Conservation (phyloP, 2,888 invertebrate species). For the Drosophila neutralis region DNA sequence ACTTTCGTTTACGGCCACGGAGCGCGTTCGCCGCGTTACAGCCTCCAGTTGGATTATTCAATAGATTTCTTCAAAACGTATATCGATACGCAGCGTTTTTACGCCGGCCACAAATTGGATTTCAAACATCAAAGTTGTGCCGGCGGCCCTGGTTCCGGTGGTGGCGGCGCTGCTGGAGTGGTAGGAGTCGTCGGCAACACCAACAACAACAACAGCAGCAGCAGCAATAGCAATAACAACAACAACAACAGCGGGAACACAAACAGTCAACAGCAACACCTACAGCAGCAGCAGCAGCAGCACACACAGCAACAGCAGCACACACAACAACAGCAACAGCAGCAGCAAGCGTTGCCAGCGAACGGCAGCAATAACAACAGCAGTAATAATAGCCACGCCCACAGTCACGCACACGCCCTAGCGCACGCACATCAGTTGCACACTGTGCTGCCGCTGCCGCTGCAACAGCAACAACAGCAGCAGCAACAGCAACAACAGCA, state of each 20-base stretch:
- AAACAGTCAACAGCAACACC: slow-evolving; percentile 40
- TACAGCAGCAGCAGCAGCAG: slow-evolving; percentile 28
- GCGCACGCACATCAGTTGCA: slow-evolving; percentile 68
- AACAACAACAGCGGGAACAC: slow-evolving; percentile 82
- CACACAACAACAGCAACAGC: slow-evolving; percentile 43
- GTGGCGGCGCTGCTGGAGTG: slow-evolving; percentile 82
- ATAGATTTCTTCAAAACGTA: slow-evolving; percentile 85
- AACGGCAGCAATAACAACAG: slow-evolving; percentile 23
- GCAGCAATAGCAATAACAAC: slow-evolving; percentile 85
- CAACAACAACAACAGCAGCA: slow-evolving; percentile 84
- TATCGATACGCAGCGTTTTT: slow-evolving; percentile 84
- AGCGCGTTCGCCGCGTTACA: slow-evolving; percentile 67
- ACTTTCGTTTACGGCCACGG: slow-evolving; percentile 22
- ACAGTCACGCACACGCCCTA: slow-evolving; percentile 59
- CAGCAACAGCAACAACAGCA: slow-evolving; percentile 60
- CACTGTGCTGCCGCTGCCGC: slow-evolving; percentile 41
- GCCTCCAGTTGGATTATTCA: slow-evolving; percentile 81
- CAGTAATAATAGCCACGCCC: slow-evolving; percentile 54
- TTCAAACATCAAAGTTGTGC: slow-evolving; percentile 92
- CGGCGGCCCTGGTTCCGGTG: slow-evolving; percentile 87
- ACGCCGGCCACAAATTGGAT: slow-evolving; percentile 92
- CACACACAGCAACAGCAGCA: slow-evolving; percentile 47
- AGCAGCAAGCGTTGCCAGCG: slow-evolving; percentile 20
- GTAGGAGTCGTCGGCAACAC: slow-evolving; percentile 77
- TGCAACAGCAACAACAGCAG: slow-evolving; percentile 52